Evolutionary conservation across 2,888 invertebrate species (phyloP).

Genomic region (Drosophila koepferae): DNA sequence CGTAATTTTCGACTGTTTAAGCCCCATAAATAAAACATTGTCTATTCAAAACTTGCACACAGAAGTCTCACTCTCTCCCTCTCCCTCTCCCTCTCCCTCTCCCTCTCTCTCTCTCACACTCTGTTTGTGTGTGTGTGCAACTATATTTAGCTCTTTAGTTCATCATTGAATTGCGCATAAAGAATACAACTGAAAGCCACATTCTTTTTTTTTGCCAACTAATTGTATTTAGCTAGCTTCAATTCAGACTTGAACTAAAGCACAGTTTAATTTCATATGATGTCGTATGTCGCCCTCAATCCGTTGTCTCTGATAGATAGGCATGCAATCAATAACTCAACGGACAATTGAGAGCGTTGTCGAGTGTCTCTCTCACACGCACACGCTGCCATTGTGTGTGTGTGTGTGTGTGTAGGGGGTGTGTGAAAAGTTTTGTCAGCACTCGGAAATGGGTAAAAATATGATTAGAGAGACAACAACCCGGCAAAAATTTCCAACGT

Average conservation of each 20-base stretch:
- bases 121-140: slow-evolving; percentile 16
- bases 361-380: background rate
- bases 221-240: slow-evolving; percentile 74
- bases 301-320: slow-evolving; percentile 38
- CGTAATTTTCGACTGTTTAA: slow-evolving; percentile 27
- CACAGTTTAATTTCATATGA: slow-evolving; percentile 42
- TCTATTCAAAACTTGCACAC: slow-evolving; percentile 22
- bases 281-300: slow-evolving; percentile 4
- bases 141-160: slow-evolving; percentile 61
- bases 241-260: slow-evolving; percentile 61
- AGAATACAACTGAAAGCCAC: slow-evolving; percentile 32
- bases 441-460: slow-evolving; percentile 56
- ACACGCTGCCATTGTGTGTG: background rate
- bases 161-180: slow-evolving; percentile 64
- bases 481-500: slow-evolving; percentile 30
- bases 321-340: slow-evolving; percentile 67
- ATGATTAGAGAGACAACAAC: slow-evolving; percentile 39
- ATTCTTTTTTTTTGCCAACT: slow-evolving; percentile 36
- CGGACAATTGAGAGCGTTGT: slow-evolving; percentile 49
- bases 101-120: background rate
- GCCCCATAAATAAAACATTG: slow-evolving; percentile 38
- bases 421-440: slow-evolving; percentile 73
- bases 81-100: background rate
- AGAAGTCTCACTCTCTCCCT: background rate
- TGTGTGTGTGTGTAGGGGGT: slow-evolving; percentile 27